Base-by-base conservation (phyloP, 1,140 invertebrate species). In the Brachionus rotundiformis region DNA sequence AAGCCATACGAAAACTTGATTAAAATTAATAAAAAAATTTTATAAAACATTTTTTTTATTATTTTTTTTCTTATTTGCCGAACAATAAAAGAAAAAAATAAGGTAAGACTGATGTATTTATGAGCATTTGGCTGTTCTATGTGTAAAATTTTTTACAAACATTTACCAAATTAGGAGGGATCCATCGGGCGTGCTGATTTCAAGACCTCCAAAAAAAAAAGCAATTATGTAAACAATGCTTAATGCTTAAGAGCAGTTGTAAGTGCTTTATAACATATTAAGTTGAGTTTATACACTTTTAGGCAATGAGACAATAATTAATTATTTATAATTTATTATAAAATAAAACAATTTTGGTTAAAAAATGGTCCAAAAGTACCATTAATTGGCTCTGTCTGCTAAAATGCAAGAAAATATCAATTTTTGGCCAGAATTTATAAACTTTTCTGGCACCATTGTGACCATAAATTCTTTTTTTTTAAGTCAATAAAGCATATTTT, bases 81-180 rank as follows among this genome's bases (percentile, higher is more conserved):
- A 31, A 33, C 29, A 19, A 33, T 19, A 68, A 68, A 68, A n/a
- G n/a, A n/a, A n/a, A 19, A 68, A 68, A 68, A 68, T 68, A 33
- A 68, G 31, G 31, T 68, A 68, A 68, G 63, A 36, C 63, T 68
- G 63, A 68, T 36, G 63, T 36, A 33, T 68, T 68, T 36, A 68
- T 54, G 47, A 54, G 19, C 47, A 19, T 54, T 54, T 54, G 4
- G 47, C 19, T 39, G 36, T 39, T 10, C 8, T 54, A 16, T 54
- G 19, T 54, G 16, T 54, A 19, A 16, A 54, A 54, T 4, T 54
- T 54, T 54, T 54, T 54, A 54, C 47, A 54, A 54, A 54, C 47
- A 54, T 54, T 54, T 54, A 19, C 1, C 10, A 41, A 41, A 7
- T 19, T 16, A 8, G 47, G 47, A 54, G 47, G 47, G 47, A 16